These are phyloP conservation scores for Zalophus californianus DNA, from an alignment of 2,797 vertebrate genomes.

Conservation along the genomic window DNA sequence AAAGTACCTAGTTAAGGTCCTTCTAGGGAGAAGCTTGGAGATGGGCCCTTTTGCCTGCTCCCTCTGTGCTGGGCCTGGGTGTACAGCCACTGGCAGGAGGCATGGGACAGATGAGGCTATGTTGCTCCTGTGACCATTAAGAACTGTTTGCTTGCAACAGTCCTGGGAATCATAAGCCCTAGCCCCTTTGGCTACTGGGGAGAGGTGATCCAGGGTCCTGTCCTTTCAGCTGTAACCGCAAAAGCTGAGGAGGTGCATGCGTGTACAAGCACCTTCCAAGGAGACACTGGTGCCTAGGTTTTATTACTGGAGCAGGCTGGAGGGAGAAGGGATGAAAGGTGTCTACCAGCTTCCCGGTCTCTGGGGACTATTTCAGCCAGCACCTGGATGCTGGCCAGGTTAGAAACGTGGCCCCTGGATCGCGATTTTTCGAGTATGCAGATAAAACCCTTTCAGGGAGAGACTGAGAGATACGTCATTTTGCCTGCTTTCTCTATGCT, in stretches of 20 bases:
- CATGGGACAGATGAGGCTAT: not conserved
- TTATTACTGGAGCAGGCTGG: not conserved
- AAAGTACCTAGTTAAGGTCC: not conserved
- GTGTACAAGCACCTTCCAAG: not conserved
- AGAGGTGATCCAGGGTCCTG: not conserved
- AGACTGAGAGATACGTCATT: not conserved
- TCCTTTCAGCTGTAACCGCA: not conserved
- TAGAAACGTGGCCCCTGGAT: not conserved
- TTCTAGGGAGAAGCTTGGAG: not conserved
- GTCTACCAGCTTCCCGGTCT: not conserved
- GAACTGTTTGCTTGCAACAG: not conserved
- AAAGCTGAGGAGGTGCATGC: not conserved
- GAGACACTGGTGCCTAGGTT: not conserved
- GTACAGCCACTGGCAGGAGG: not conserved
- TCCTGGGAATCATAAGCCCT: not conserved
- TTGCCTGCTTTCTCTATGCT: not conserved
- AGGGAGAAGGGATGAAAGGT: no score
- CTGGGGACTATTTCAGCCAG: not conserved
- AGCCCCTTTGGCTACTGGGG: not conserved
- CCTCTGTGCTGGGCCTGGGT: not conserved
- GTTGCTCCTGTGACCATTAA: not conserved
- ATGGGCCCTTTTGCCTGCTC: not conserved
- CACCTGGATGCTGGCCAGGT: not conserved
- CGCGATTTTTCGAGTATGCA: not conserved
- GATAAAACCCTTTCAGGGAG: not conserved